Evolutionary conservation across 1,140 invertebrate genomes (phyloP), one percentile per base, ranked within the genome.

Genomic region (Epicauta chinensis): DNA sequence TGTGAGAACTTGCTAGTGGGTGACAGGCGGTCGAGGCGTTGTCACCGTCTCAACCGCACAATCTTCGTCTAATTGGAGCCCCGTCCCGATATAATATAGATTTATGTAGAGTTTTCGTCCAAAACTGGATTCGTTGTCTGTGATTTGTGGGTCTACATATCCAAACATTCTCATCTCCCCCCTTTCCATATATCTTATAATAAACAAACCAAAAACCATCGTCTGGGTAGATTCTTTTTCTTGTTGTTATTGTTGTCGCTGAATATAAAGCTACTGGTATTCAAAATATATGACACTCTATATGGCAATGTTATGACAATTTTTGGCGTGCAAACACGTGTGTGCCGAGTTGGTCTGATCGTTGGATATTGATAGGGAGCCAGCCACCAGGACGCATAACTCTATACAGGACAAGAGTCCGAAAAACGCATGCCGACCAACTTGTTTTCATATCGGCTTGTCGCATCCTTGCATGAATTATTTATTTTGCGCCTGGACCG

Each of bases 351-450:
- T 23, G n/a, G 38, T 53, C 47, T 59, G 61, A 63, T 63, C 56
- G 44, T 39, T 41, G 40, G 56, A 53, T 35, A 48, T 50, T 53
- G 63, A 65, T 65, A 63, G 23, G 4, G 7, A 23, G 7, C 23
- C 23, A 23, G 54, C 46, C 54, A 49, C 51, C 42, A 46, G 51
- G 57, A 47, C 63, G 58, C 63, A 65, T 65, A 65, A 60, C 55
- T 65, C 63, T 55, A 61, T 51, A 51, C 52, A 55, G 59, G 47
- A 23, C 7, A 58, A 65, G 61, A 55, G 63, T 34, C 55, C 63
- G 63, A 65, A 65, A 65, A 65, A 65, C 61, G 55, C 59, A 63
- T 62, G 57, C 59, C 63, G 53, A 58, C 56, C 63, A 63, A 62
- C 61, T 60, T 62, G 58, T 62, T 60, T 63, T 47, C 45, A 47